Percentiles rank a stretch among this genome's conserved stretches.
phyloP scores from a whole-genome alignment of 2,113 vertebrate genomes.

The Drymodes brunneopygia region DNA sequence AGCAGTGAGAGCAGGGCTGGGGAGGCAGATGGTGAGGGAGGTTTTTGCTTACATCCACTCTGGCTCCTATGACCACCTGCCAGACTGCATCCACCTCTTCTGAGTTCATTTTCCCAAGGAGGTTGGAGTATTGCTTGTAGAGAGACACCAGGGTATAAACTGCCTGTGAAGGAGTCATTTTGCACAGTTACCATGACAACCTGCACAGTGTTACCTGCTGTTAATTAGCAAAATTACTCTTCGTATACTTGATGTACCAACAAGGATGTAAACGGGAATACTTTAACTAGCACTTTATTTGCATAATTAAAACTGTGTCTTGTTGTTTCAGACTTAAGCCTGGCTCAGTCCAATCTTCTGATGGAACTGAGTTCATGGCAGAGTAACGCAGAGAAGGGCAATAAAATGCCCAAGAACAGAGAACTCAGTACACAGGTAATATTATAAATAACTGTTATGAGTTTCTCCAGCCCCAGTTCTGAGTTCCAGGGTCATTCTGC shows the following conservation, averaged over 20 bases:
- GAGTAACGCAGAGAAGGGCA: neutral
- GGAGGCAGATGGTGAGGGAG: neutral
- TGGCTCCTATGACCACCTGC: conserved; percentile 82
- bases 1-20: neutral
- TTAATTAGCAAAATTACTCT: neutral
- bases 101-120: conserved; percentile 74
- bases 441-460: rapidly evolving
- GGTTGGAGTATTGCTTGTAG: conserved; percentile 73
- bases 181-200: neutral
- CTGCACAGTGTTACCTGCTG: neutral
- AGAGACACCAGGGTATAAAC: conserved; percentile 77
- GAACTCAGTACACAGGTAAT: neutral
- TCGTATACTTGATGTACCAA: neutral
- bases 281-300: neutral
- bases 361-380: neutral
- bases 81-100: conserved; percentile 78
- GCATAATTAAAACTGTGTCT: neutral
- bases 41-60: conserved; percentile 70
- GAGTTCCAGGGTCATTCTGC: neutral
- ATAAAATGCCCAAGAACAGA: neutral
- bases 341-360: neutral
- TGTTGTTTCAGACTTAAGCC: neutral
- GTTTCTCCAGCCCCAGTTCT: neutral
- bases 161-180: conserved; percentile 55
- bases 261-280: neutral